Base-by-base conservation (phyloP, 64 coral and sea anemone genomes). In the Pachyseris speciosa region DNA sequence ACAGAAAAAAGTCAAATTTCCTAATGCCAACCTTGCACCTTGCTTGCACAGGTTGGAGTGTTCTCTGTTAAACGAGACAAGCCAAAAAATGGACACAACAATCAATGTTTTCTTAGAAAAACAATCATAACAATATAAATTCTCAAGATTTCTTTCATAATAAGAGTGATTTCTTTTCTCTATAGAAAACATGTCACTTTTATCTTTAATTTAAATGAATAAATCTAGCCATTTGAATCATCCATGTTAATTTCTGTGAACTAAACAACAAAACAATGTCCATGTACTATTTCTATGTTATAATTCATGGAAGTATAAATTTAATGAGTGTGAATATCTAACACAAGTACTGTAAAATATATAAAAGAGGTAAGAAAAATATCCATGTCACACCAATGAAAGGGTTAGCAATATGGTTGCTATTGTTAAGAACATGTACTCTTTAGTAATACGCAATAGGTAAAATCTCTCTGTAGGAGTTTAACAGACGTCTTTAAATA, bases 51-150 rank as follows among this genome's bases (percentile, higher is more conserved):
- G 64, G 30, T 67, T 67, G 64, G 64, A 15, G 0, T 67, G 64
- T 34, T 69, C 38, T 69, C 67, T 69, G 33, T 69, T 69, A 69
- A 69, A 69, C 17, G 31, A 69, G 67, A 39, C 67, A 69, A 69
- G 67, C 67, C 11, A 69, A 69, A 69, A 39, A 38, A 69, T 69
- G 67, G 2, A 69, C 36, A 69, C 67, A 69, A 69, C 67, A 69
- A 38, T 69, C 67, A 69, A 69, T 69, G 67, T 69, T 69, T 69
- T 69, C 67, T 69, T 69, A 40, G 32, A 69, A 69, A 69, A 69
- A 69, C 17, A 69, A 69, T 69, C 67, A 69, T 69, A 69, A 69
- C 37, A 69, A 69, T 69, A 33, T 69, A 69, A 69, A 69, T 69
- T 69, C 67, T 69, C n/a, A 34, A 69, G 37, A 69, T 37, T 38